Percentiles rank a stretch among this genome's conserved stretches.
phyloP scores from a whole-genome alignment of 1,140 invertebrate genomes.

The Bemisia tabaci region DNA sequence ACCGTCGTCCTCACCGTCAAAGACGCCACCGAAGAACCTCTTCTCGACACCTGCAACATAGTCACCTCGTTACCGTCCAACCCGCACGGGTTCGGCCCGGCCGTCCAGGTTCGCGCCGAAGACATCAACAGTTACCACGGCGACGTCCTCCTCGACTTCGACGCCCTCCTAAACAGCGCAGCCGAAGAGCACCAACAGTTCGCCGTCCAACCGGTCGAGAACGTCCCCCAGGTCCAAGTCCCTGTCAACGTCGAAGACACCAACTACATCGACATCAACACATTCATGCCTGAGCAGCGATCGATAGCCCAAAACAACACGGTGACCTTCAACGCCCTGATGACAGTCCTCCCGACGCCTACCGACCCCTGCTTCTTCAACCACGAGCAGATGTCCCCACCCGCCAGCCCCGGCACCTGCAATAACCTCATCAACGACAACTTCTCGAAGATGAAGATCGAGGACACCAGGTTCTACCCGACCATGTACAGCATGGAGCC shows the following conservation, averaged over 20 bases:
- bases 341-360: slow-evolving; percentile 17
- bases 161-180: neutral
- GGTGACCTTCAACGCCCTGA: slow-evolving; percentile 17
- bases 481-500: neutral
- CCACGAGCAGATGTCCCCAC: slow-evolving; percentile 17
- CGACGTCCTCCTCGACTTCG: neutral
- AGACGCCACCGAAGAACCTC: neutral
- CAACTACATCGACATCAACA: neutral
- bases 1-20: neutral
- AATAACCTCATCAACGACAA: slow-evolving; percentile 1
- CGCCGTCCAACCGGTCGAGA: too few species aligned
- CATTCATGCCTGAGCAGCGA: neutral
- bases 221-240: too few species aligned
- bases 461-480: slow-evolving; percentile 1
- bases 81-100: neutral
- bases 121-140: neutral
- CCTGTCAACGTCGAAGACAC: neutral
- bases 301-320: neutral
- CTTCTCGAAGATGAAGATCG: slow-evolving; percentile 6
- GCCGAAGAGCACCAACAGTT: neutral
- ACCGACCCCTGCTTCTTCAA: slow-evolving; percentile 8
- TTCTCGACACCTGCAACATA: neutral
- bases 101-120: neutral
- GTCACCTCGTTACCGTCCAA: neutral
- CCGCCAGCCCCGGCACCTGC: slow-evolving; percentile 16